Evolutionary conservation across 1,140 invertebrate genomes (phyloP), one percentile per base, ranked within the genome.

Genomic region (Heterodera schachtii): DNA sequence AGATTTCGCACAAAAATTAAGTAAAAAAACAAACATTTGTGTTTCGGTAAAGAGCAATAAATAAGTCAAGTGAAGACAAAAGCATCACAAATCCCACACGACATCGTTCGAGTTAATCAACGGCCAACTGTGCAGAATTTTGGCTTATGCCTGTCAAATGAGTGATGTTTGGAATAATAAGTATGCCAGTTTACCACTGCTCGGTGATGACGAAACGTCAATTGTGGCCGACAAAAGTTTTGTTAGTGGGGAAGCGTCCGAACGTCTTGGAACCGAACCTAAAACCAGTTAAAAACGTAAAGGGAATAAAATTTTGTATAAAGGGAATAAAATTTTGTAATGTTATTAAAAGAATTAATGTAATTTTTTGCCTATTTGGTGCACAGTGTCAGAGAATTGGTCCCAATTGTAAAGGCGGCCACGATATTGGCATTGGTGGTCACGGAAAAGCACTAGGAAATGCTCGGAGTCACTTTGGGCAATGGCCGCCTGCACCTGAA

Each of bases 221-320:
- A 99, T 98, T 82, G 97, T 98, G 82, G 98, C 96, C 70, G 97
- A 98, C 90, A 99, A 92, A 92, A 98, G 96, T 92, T 92, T 31
- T 31, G 31, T 98, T 92, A 7, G 91, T 98, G 75, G 97, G 98
- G 83, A 99, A 95, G 92, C 96, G 94, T 46, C 94, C 94, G 92
- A 99, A 99, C 90, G 95, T 95, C 92, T 98, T 98, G 82, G 94
- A 88, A 97, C 97, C 77, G 97, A 99, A 92, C 99, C 99, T 99
- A 92, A 41, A 71, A 93, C 93, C 6, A 11, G 49, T 52, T 75
- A 21, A 70, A 79, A 77, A n/a, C 43, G 31, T 31, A 31, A n/a
- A 31, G 31, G 0, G 7, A 31, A 31, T 31, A 31, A 31, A 31
- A 31, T 31, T 31, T 31, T 31, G 31, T 41, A 16, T n/a, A n/a